Evolutionary conservation across 92 coral and sea anemone genomes (phyloP), one percentile per base, ranked within the genome.

Genomic region (Actinernus sp.): DNA sequence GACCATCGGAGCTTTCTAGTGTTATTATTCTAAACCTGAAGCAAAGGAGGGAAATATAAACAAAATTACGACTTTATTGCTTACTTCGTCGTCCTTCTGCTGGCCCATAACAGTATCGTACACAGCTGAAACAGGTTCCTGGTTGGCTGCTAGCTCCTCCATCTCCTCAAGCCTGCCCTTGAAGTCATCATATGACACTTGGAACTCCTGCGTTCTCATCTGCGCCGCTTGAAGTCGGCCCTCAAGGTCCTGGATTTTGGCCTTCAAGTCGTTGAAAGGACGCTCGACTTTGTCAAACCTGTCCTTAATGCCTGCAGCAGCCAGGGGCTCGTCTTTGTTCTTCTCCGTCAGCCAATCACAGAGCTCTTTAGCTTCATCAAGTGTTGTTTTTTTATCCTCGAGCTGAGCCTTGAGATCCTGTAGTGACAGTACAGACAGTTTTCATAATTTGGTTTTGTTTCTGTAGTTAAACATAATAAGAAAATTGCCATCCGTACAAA

Each of bases 191-290:
- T 76, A 91, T 26, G 93, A 88, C 16, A 81, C 92, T 22, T 73
- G 88, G 75, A 94, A 94, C 66, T 91, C 97, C 60, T 87, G 98
- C 8, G 91, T 88, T 65, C 93, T 87, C 82, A 94, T 87, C 65
- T 91, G 97, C 41, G 91, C 93, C 36, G 93, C 92, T 68, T 94
- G 97, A 14, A 94, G 65, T 40, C 84, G 81, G 55, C 88, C 88
- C 59, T 94, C 97, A 19, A 84, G 70, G 44, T 91, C 87, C 9
- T 64, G 65, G 17, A 91, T 47, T 79, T 76, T 90, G 32, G 88
- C 89, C 26, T 68, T 72, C 23, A 91, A 76, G 43, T 94, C 95
- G 44, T 87, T 92, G 58, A 65, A 81, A 13, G 93, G 95, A 13
- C 60, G 63, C 64, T 82, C 90, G 17, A 94, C 92, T 54, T 94